phyloP scores from a whole-genome alignment of 2,113 vertebrate species.

The Nymphicus hollandicus region DNA sequence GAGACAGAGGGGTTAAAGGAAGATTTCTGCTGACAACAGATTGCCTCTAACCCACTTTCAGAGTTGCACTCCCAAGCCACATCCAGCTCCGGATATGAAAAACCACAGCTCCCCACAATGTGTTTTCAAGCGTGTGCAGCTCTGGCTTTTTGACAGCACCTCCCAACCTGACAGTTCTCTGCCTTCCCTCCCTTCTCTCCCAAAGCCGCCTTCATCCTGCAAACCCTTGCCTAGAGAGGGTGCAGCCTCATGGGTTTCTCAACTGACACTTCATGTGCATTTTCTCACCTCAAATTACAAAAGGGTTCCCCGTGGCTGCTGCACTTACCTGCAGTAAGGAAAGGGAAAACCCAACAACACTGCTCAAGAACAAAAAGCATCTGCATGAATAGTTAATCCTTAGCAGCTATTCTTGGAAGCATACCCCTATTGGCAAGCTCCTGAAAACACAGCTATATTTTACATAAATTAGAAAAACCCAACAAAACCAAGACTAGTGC shows the following conservation, averaged over 20 bases:
- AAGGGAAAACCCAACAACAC: neutral
- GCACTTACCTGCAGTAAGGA: neutral
- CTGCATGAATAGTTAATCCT: neutral
- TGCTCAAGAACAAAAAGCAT: neutral
- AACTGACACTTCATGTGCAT: neutral
- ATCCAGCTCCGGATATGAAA: neutral
- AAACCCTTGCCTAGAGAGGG: rapidly evolving
- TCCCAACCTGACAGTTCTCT: neutral
- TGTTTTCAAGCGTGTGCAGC: neutral
- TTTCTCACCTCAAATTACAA: neutral
- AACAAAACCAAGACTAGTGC: neutral
- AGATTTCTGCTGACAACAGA: neutral
- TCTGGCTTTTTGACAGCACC: neutral
- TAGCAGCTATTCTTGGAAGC: neutral
- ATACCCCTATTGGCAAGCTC: neutral
- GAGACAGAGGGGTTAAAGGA: neutral
- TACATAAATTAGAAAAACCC: neutral
- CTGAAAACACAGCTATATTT: neutral
- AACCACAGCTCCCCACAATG: neutral
- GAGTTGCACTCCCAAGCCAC: neutral
- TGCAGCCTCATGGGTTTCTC: neutral
- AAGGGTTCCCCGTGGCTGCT: neutral
- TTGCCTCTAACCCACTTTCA: neutral
- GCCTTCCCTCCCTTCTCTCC: neutral
- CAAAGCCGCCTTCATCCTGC: neutral